These are phyloP conservation scores for Graptemys geographica DNA, from an alignment of 2,797 vertebrate genomes.

Conservation along the genomic window DNA sequence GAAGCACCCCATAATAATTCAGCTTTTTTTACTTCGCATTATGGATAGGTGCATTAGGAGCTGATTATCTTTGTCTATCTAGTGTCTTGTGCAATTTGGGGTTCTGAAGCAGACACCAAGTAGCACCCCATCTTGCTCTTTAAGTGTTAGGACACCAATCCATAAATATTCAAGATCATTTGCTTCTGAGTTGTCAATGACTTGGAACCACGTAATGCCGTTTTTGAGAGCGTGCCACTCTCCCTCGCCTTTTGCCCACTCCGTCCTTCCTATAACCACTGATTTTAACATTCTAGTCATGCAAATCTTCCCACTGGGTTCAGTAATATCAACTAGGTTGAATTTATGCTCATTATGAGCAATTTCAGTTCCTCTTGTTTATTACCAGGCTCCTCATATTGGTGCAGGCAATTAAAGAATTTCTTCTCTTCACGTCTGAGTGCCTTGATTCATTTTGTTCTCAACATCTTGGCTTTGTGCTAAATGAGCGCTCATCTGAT, in stretches of 20 bases:
- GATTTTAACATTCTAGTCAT: conserved; percentile 37
- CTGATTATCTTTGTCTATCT: too few relatives aligned
- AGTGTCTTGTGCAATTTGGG: too few relatives aligned
- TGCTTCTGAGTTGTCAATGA: background rate
- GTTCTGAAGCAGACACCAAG: fast-evolving
- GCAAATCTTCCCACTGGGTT: background rate
- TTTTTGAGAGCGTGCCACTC: background rate
- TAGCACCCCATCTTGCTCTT: fast-evolving
- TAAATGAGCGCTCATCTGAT: background rate
- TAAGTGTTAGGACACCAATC: background rate
- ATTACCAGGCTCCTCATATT: background rate
- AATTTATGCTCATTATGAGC: background rate
- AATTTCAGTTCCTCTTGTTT: background rate
- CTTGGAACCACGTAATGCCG: fast-evolving
- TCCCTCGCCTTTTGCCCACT: conserved; percentile 38
- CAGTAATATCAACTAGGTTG: background rate
- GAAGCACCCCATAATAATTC: fast-evolving
- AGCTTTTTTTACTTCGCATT: fast-evolving
- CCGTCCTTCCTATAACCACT: background rate
- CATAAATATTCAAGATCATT: background rate
- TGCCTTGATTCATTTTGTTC: background rate
- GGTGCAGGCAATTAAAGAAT: background rate
- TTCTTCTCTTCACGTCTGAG: background rate
- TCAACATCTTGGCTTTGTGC: background rate
- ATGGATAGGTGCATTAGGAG: fast-evolving